Base-by-base conservation (phyloP, 2,113 vertebrate species). In the Lasiurus cinereus region DNA sequence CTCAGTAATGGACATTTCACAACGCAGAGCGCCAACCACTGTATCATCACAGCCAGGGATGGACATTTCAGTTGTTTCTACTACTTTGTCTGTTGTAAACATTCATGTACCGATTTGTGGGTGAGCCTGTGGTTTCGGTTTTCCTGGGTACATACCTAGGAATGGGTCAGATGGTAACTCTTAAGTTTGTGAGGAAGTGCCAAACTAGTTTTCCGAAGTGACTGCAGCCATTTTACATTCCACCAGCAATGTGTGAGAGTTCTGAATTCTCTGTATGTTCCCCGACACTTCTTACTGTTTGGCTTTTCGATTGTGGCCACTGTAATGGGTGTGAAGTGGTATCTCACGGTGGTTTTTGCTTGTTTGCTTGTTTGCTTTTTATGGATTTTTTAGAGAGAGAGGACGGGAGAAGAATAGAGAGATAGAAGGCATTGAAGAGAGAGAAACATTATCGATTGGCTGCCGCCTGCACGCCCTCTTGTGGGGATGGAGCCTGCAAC, bases 1-100 rank as follows among this genome's bases (percentile, higher is more conserved):
- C n/a, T 18, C 6, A 0, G 2, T 8, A 12, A 1, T 11, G 16
- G 21, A 1, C 50, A 5, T 46, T 43, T 31, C 43, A 14, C 54
- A 21, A 3, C 7, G 19, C 54, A 54, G 52, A 54, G 52, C 5
- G 19, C 52, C 6, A 7, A 21, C 52, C 52, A 54, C 52, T 54
- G 1, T 5, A 19, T 7, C 6, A 56, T 21, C 54, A 56, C 19
- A 6, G 54, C 54, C 54, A 56, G 2, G 8, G 16, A 1, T 11
- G 16, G 27, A 3, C 50, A 5, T 46, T 43, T 31, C 43, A 10
- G 31, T 76, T 5, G 12, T 77, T 62, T 29, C 59, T 6, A 5
- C 16, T 22, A 48, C 73, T 50, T 14, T 24, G 64, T 27, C 79
- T 89, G 5, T 78, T 50, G 3, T 46, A 77, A 48, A 54, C 52